Evolutionary conservation across 2,113 vertebrate species (phyloP).

Genomic region (Bagarius yarrelli): DNA sequence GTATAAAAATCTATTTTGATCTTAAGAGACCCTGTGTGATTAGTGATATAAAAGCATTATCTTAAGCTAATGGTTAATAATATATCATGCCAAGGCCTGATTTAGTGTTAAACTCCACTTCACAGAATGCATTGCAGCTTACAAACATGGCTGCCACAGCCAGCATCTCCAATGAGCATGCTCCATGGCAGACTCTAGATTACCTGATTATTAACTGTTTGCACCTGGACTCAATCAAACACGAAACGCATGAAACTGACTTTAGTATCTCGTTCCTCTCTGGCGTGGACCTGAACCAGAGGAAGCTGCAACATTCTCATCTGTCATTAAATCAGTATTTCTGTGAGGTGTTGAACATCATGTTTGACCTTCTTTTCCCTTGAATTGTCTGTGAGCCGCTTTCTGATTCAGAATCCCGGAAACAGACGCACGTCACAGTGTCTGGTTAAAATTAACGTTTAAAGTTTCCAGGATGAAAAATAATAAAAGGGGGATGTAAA

Average conservation of each 20-base stretch:
- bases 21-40: no score
- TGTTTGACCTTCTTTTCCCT: constrained; percentile 10
- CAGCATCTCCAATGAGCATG: neutral
- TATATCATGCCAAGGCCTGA: neutral
- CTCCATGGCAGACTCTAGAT: neutral
- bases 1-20: neutral
- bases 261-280: constrained; percentile 47
- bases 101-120: neutral
- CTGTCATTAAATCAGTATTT: constrained; percentile 27
- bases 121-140: neutral
- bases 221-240: neutral
- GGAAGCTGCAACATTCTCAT: constrained; percentile 47
- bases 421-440: constrained; percentile 61
- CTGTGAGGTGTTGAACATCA: neutral
- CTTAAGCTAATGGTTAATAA: neutral
- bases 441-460: neutral
- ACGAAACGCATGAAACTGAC: neutral
- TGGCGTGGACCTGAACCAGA: neutral
- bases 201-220: neutral
- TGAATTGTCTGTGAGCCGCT: neutral
- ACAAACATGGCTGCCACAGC: neutral
- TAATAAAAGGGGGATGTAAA: no score
- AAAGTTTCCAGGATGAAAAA: neutral
- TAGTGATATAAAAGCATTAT: neutral
- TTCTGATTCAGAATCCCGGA: constrained; percentile 59